These are phyloP conservation scores for Thinocorus orbignyianus DNA, from an alignment of 2,113 vertebrate species.

Conservation along the genomic window DNA sequence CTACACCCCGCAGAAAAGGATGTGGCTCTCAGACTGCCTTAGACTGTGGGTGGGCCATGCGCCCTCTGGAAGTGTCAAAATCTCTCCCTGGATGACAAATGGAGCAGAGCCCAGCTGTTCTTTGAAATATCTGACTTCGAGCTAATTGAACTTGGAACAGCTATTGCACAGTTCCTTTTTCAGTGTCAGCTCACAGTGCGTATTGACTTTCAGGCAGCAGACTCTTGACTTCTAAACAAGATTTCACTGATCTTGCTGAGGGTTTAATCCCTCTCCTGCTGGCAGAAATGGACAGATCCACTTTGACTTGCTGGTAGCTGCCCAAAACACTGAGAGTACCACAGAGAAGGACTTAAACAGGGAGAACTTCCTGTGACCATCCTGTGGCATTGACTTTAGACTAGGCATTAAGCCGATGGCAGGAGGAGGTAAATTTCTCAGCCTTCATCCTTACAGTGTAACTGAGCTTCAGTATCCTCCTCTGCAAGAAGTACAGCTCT, in stretches of 20 bases:
- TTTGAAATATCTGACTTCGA: conserved; percentile 48
- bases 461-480: fast-evolving
- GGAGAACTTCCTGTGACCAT: neutral
- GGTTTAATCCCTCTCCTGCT: neutral
- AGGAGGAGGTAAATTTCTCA: neutral
- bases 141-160: conserved; percentile 23
- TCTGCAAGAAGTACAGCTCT: neutral
- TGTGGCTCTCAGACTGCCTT: neutral
- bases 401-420: fast-evolving
- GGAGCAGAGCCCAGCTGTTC: conserved; percentile 22
- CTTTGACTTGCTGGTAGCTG: neutral
- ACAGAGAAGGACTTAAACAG: neutral
- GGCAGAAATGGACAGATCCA: neutral
- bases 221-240: conserved; percentile 1
- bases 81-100: conserved; percentile 30
- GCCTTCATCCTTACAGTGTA: neutral
- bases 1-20: neutral
- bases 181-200: neutral
- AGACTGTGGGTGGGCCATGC: conserved; percentile 1
- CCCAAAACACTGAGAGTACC: neutral
- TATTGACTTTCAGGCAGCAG: conserved; percentile 8
- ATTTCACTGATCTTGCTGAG: neutral
- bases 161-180: neutral
- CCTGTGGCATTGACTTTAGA: neutral
- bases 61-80: conserved; percentile 37